Percentiles rank a stretch among this genome's conserved stretches.
These are phyloP conservation scores for Cyanoderma ruficeps DNA, from an alignment of 2,113 vertebrate species.

Conservation along the genomic window DNA sequence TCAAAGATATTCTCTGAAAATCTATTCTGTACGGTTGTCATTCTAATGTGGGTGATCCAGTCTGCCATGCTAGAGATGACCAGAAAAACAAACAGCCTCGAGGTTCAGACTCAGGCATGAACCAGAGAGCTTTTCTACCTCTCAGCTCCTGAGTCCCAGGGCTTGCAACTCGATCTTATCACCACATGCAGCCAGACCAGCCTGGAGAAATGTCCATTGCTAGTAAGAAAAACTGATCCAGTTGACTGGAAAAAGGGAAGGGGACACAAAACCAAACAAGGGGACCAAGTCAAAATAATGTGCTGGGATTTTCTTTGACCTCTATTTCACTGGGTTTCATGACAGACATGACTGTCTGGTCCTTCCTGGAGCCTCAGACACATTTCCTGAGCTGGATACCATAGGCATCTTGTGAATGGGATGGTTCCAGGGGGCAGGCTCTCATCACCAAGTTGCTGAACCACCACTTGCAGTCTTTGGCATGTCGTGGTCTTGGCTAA, in stretches of 20 bases:
- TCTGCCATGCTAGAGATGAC: neutral
- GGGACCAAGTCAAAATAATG: neutral
- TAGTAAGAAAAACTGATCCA: neutral
- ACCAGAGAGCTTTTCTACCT: neutral
- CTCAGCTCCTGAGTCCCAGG: neutral
- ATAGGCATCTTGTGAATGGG: accelerated
- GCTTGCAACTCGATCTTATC: accelerated
- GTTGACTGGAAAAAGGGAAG: neutral
- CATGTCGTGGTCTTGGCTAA: neutral
- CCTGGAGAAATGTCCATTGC: neutral
- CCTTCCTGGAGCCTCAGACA: neutral
- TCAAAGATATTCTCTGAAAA: neutral
- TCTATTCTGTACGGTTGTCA: neutral
- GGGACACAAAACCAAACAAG: neutral
- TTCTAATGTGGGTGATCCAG: neutral
- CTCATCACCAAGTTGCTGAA: neutral
- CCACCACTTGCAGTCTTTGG: neutral
- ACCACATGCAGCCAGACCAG: neutral
- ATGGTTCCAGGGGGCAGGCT: neutral
- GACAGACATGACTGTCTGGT: neutral
- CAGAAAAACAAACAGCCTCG: neutral
- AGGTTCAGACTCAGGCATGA: neutral
- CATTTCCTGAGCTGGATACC: neutral
- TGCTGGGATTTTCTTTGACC: neutral
- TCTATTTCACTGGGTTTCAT: neutral